Evolutionary conservation across 2,113 vertebrate species (phyloP).

Genomic region (Maccullochella peelii): DNA sequence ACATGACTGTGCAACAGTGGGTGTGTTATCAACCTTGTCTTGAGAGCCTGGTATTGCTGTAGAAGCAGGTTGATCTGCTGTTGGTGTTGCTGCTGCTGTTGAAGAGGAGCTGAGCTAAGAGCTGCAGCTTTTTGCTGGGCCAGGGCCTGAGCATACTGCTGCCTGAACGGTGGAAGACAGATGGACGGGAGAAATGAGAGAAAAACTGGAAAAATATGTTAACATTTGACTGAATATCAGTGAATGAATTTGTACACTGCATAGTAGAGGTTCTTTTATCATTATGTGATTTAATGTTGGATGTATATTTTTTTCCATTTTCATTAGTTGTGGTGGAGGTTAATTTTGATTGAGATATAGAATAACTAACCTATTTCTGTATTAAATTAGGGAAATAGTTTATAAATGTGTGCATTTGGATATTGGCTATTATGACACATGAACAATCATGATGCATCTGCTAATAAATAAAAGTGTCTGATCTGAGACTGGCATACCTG

Average conservation of each 20-base stretch:
- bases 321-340: not conserved
- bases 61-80: constrained; percentile 94
- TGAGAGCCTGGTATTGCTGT: constrained; percentile 95
- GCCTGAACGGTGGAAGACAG: constrained; percentile 78
- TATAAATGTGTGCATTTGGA: not conserved
- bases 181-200: not conserved
- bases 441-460: not conserved
- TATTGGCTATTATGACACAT: not conserved
- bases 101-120: constrained; percentile 87
- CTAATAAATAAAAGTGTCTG: not conserved
- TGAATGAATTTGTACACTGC: not conserved
- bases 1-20: not conserved
- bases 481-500: constrained; percentile 83
- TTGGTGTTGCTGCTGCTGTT: constrained; percentile 96
- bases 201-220: not conserved
- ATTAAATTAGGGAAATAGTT: not conserved
- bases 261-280: not conserved
- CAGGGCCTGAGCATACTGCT: constrained; percentile 94
- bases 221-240: not conserved
- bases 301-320: not conserved
- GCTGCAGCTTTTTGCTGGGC: constrained; percentile 95
- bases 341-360: not conserved
- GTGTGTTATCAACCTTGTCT: constrained; percentile 87
- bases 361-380: not conserved
- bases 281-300: not conserved